phyloP scores from a whole-genome alignment of 2,113 vertebrate species.

The Dicrurus megarhynchus region DNA sequence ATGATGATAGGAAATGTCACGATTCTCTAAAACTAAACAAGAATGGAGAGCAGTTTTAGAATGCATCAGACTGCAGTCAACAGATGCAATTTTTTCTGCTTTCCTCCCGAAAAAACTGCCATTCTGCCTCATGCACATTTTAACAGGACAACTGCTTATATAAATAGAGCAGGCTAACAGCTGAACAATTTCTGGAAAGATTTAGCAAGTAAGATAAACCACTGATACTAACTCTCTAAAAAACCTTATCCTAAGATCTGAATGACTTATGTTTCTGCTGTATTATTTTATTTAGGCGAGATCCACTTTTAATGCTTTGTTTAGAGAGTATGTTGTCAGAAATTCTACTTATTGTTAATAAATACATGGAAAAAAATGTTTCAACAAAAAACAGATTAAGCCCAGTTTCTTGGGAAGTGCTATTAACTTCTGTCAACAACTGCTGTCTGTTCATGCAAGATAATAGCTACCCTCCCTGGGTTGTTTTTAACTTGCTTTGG shows the following conservation, averaged over 20 bases:
- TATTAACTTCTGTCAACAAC: constrained; percentile 42
- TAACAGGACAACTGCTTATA: background rate
- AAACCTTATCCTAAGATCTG: background rate
- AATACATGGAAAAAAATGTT: background rate
- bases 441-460: constrained; percentile 28
- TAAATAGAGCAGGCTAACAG: background rate
- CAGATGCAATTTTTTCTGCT: background rate
- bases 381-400: constrained; percentile 4
- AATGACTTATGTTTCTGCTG: background rate
- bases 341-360: constrained; percentile 36
- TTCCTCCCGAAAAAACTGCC: background rate
- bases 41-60: background rate
- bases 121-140: background rate
- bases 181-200: background rate
- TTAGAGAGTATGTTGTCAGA: constrained; percentile 1
- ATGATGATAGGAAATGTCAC: background rate
- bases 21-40: background rate
- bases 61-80: background rate
- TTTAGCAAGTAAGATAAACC: background rate
- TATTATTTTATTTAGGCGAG: background rate
- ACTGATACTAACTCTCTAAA: background rate
- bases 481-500: constrained; percentile 38
- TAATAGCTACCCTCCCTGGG: constrained; percentile 1
- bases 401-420: constrained; percentile 8
- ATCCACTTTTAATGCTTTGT: background rate